Evolutionary conservation across 2,888 invertebrate genomes (phyloP).

Genomic region (Torymus texanus): DNA sequence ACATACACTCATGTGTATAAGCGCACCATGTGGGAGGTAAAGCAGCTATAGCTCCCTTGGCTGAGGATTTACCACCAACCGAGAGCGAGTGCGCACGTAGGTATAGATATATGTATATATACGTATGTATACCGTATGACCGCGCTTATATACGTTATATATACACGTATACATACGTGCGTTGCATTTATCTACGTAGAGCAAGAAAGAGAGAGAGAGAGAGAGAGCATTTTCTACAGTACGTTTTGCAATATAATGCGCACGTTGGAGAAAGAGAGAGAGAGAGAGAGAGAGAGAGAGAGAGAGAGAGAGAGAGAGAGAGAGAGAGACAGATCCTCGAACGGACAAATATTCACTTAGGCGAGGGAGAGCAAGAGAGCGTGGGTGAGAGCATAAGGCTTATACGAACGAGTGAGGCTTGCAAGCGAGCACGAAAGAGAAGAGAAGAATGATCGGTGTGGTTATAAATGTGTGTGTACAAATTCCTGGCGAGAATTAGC

Average conservation of each 20-base stretch:
- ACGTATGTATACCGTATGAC: conserved; percentile 48
- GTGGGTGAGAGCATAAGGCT: background rate
- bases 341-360: conserved; percentile 33
- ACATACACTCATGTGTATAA: conserved; percentile 16
- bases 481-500: conserved; percentile 7
- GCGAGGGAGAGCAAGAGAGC: conserved; percentile 9
- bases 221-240: conserved; percentile 20
- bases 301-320: background rate
- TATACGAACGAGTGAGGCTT: no score
- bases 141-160: no score
- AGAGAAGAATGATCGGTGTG: background rate
- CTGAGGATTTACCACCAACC: conserved; percentile 62
- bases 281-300: conserved; percentile 4
- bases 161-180: conserved; percentile 44
- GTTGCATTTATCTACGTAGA: conserved; percentile 55
- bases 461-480: background rate
- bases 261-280: background rate
- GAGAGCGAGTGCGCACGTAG: conserved; percentile 49
- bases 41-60: conserved; percentile 52
- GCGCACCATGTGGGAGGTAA: conserved; percentile 62
- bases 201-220: conserved; percentile 17
- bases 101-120: conserved; percentile 50
- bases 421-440: background rate
- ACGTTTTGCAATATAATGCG: conserved; percentile 31
- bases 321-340: background rate